Conservation (phyloP, 2,113 vertebrate genomes). For the Solea solea region DNA sequence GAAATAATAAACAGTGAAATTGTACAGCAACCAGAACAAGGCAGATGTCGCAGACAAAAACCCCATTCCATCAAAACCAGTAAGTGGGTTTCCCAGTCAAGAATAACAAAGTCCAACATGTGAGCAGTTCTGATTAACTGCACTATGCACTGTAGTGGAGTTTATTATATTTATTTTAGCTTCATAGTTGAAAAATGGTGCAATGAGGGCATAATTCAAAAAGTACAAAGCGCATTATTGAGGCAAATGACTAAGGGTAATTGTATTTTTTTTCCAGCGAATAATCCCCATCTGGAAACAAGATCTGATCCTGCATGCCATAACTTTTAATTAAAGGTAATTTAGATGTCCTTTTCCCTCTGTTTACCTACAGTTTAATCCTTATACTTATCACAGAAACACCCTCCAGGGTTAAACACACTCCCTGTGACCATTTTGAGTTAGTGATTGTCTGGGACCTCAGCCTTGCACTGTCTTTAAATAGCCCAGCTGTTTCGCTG, state of each 20-base stretch:
- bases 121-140: constrained; percentile 69
- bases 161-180: constrained; percentile 76
- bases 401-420: constrained; percentile 75
- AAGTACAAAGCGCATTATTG: constrained; percentile 73
- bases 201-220: constrained; percentile 62
- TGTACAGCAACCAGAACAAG: constrained; percentile 68
- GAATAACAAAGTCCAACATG: constrained; percentile 69
- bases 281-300: constrained; percentile 59
- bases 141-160: constrained; percentile 43
- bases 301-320: constrained; percentile 52
- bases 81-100: constrained; percentile 72
- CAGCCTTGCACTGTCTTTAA: constrained; percentile 82
- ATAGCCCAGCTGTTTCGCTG: constrained; percentile 89
- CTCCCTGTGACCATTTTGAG: constrained; percentile 73
- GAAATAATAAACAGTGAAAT: constrained; percentile 89
- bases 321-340: constrained; percentile 74
- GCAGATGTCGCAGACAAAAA: constrained; percentile 71
- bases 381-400: constrained; percentile 57
- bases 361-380: constrained; percentile 73
- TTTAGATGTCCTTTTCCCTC: constrained; percentile 59
- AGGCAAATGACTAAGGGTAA: constrained; percentile 59
- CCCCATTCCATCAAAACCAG: constrained; percentile 74
- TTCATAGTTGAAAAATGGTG: constrained; percentile 67
- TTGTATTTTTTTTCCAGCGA: constrained; percentile 66
- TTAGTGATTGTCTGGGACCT: constrained; percentile 75